These are phyloP conservation scores for Percopsis transmontana DNA, from an alignment of 2,113 vertebrate genomes.

Conservation along the genomic window DNA sequence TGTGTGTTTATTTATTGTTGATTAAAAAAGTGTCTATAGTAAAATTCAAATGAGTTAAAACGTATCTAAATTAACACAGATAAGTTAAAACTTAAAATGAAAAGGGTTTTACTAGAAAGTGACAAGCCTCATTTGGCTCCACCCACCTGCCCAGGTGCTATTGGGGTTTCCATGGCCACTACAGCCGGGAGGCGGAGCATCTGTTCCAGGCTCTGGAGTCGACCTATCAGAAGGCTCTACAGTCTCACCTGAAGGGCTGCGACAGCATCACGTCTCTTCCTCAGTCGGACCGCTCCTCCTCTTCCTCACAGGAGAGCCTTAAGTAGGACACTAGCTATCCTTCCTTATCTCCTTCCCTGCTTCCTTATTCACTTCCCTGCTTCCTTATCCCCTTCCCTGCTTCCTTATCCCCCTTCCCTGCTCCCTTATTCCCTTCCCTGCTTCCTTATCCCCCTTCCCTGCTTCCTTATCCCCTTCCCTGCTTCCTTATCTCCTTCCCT, in stretches of 20 bases:
- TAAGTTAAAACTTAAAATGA: too few relatives aligned
- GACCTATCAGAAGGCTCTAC: constrained; percentile 96
- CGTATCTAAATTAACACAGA: too few relatives aligned
- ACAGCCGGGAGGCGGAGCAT: constrained; percentile 93
- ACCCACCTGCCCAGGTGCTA: constrained; percentile 83
- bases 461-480: too few relatives aligned
- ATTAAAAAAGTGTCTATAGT: too few relatives aligned
- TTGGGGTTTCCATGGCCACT: constrained; percentile 97
- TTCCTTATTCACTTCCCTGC: neutral
- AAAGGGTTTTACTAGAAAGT: too few relatives aligned
- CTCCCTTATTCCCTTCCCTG: neutral
- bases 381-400: neutral
- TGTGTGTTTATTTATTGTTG: too few relatives aligned
- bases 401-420: neutral
- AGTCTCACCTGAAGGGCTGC: constrained; percentile 94
- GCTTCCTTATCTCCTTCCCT: neutral
- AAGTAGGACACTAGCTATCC: constrained; percentile 81
- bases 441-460: too few relatives aligned
- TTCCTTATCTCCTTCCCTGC: neutral
- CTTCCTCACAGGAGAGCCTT: constrained; percentile 97
- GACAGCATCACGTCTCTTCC: constrained; percentile 95
- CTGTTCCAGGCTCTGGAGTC: constrained; percentile 93
- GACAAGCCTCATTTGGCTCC: neutral
- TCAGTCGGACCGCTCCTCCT: constrained; percentile 95
- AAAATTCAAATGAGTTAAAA: too few relatives aligned